A percentile compares a stretch with the other conserved stretches of the same genome.
Conservation (phyloP, 37 sponge, comb jelly and placozoan species). For the Halisarca cf. caerulea region DNA sequence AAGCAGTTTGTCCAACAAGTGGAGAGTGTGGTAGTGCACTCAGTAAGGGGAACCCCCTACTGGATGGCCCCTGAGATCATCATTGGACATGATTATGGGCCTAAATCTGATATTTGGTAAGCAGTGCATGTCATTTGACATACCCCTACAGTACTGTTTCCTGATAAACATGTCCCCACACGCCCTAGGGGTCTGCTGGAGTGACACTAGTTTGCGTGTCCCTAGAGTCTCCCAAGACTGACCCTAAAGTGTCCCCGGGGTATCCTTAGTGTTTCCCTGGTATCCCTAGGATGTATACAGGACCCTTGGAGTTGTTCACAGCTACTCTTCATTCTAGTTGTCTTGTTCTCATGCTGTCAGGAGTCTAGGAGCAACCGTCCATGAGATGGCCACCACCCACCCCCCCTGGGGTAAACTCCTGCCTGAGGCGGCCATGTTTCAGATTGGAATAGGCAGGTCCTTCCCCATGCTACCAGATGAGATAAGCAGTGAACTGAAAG, state of each 20-base stretch:
- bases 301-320: too few relatives aligned
- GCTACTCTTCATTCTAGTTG: background rate
- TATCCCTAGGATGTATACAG: too few relatives aligned
- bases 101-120: constrained; percentile 89
- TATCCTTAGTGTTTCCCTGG: too few relatives aligned
- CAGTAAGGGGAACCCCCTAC: constrained; percentile 91
- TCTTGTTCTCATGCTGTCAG: constrained; percentile 18
- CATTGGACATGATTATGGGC: constrained; percentile 73
- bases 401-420: constrained; percentile 81
- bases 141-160: background rate
- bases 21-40: constrained; percentile 61
- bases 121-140: constrained; percentile 1
- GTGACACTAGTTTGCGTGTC: too few relatives aligned
- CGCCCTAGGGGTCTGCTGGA: too few relatives aligned
- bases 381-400: constrained; percentile 83
- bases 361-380: constrained; percentile 86
- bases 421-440: constrained; percentile 85
- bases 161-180: background rate
- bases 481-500: constrained; percentile 40
- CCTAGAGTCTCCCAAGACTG: too few relatives aligned
- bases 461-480: constrained; percentile 69
- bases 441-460: constrained; percentile 78
- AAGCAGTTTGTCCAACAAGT: constrained; percentile 41
- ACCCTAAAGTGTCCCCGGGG: too few relatives aligned
- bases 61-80: constrained; percentile 98